Base-by-base conservation (phyloP, 2,888 invertebrate species). In the Pharmacophagus antenor region DNA sequence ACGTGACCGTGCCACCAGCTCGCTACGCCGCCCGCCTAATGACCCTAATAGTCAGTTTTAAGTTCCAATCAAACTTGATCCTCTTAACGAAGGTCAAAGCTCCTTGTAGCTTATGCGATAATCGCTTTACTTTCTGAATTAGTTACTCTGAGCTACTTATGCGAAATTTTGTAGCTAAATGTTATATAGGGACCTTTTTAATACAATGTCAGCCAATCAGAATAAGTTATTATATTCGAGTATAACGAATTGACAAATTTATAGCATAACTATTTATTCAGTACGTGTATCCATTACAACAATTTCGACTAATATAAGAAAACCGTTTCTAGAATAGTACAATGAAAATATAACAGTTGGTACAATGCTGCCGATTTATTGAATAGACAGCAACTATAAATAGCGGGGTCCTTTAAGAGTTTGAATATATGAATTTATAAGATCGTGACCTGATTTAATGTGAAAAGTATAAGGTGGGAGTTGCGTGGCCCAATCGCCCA, bases 371-470 rank as follows among this genome's bases (percentile, higher is more conserved):
- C 10, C 20, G 27, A 48, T 25, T 42, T 53, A 49, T 27, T 53
- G 47, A 49, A 53, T 20, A 53, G 53, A 47, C 27, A 44, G 27
- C 7, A n/a, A 2, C 22, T 17, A 20, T 42, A 54, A 59, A 49
- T 59, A 47, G 56, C 46, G 21, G 41, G 41, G 56, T 27, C 47
- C 21, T 47, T 53, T 15, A 4, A 22, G 41, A 5, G 41, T 58
- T 55, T 18, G 48, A 55, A 60, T 50, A 25, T 25, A 56, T 44
- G 52, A 52, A 47, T 52, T 25, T 47, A 72, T 69, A 67, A 77
- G 79, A 78, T 71, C 80, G 80, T 86, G 88, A 88, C 88, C 88
- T 77, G 82, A 72, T 85, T 77, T 83, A 74, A 82, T 82, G 82
- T 79, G 84, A 74, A 85, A 80, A 75, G 71, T 75, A 77, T 74